Evolutionary conservation across 2,797 vertebrate genomes (phyloP).

Genomic region (Sebastes trivittatus): DNA sequence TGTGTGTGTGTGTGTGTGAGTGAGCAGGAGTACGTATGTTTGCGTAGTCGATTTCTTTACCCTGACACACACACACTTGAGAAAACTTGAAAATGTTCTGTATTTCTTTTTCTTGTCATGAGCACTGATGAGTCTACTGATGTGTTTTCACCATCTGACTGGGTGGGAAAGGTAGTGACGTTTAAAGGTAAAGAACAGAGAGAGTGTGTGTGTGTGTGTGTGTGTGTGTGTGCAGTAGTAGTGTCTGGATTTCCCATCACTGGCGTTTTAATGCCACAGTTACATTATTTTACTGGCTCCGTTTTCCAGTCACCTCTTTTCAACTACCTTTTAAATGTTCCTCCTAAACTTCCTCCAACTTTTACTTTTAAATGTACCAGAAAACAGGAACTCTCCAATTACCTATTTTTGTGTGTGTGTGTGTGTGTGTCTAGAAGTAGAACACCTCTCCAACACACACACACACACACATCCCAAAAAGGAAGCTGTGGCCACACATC

Average conservation of each 20-base stretch:
- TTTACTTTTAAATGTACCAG: slow-evolving; percentile 62
- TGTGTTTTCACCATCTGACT: neutral
- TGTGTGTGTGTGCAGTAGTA: neutral
- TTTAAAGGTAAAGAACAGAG: slow-evolving; percentile 1
- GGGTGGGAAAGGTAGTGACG: neutral
- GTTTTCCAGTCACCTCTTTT: slow-evolving; percentile 61
- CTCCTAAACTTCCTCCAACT: slow-evolving; percentile 36
- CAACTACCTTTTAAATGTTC: slow-evolving; percentile 53
- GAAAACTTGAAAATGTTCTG: neutral
- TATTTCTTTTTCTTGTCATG: neutral
- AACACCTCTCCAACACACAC: slow-evolving; percentile 36
- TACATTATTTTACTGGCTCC: slow-evolving; percentile 43
- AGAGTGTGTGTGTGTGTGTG: neutral
- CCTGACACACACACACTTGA: neutral
- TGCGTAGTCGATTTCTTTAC: neutral
- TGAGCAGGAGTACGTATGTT: neutral
- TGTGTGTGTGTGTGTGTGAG: neutral
- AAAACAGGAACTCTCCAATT: slow-evolving; percentile 77
- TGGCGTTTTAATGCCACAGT: slow-evolving; percentile 43
- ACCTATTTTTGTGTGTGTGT: slow-evolving; percentile 28
- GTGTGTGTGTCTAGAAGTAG: neutral
- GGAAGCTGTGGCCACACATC: slow-evolving; percentile 47
- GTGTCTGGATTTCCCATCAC: slow-evolving; percentile 35
- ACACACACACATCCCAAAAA: slow-evolving; percentile 42
- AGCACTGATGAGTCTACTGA: neutral